These are phyloP conservation scores for Sinocyclocheilus maitianheensis DNA, from an alignment of 2,113 vertebrate genomes.

Conservation along the genomic window DNA sequence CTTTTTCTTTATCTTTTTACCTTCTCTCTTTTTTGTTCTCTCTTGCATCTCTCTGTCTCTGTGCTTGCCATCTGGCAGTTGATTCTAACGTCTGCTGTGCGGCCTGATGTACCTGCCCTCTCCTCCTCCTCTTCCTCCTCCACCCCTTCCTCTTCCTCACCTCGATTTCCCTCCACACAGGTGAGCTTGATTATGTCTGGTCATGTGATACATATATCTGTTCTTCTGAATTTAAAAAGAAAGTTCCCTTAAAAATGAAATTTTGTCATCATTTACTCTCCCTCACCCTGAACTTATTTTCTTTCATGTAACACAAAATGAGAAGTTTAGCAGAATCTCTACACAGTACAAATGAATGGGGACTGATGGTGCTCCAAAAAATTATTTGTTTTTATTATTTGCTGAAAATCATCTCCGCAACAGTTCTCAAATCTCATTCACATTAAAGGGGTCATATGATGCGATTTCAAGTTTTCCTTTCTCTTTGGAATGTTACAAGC, in stretches of 20 bases:
- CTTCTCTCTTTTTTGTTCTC: constrained; percentile 29
- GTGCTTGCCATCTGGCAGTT: constrained; percentile 65
- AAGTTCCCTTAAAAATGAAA: not conserved
- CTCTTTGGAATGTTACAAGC: too few relatives aligned
- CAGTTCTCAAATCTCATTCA: too few relatives aligned
- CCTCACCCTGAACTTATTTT: too few relatives aligned
- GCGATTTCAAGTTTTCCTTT: too few relatives aligned
- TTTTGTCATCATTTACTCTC: not conserved
- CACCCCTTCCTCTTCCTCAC: constrained; percentile 46
- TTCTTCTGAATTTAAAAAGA: not conserved
- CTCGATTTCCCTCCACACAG: constrained; percentile 73
- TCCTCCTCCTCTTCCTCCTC: constrained; percentile 56
- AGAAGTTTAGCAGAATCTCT: too few relatives aligned
- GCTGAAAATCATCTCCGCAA: too few relatives aligned
- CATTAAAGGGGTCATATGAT: too few relatives aligned
- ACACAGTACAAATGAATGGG: too few relatives aligned
- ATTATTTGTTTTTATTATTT: too few relatives aligned
- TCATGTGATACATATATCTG: not conserved
- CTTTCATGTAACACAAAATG: too few relatives aligned
- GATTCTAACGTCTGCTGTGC: constrained; percentile 77
- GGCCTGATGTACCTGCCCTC: constrained; percentile 64
- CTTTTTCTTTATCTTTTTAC: constrained; percentile 27
- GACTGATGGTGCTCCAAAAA: too few relatives aligned
- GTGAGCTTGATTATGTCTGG: constrained; percentile 63
- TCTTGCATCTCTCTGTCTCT: constrained; percentile 26